Base-by-base conservation (phyloP, 2,888 invertebrate species). In the Pheosia gnoma region DNA sequence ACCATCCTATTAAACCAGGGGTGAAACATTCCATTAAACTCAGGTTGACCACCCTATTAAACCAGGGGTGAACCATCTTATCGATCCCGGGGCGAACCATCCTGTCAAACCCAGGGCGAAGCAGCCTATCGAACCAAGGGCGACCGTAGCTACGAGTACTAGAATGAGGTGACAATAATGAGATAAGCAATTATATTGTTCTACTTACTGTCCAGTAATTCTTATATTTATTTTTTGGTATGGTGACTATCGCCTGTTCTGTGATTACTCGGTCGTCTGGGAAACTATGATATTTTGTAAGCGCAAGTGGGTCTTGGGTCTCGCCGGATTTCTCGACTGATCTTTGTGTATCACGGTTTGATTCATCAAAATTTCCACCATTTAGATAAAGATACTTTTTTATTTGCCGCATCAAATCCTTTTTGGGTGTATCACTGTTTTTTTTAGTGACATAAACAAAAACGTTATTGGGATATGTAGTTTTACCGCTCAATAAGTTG, bases 161-260 rank as follows among this genome's bases (percentile, higher is more conserved):
- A 25, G 25, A 25, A 25, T 2, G 25, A 25, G 25, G 25, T 25
- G 25, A 25, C 25, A 25, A 25, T 25, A 25, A 1, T 25, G 25
- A 25, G 25, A 25, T 25, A 25, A 25, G 25, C 25, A 25, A 25
- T 25, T 25, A 25, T 2, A 25, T 25, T 25, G 25, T 25, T 25
- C 25, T 25, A 25, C 25, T 78, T 75, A 87, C 87, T 68, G 84
- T 85, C 87, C 87, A 87, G 49, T 80, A 84, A 60, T 84, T 81
- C 82, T 82, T 85, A 52, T 71, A 81, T 0, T 78, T 71, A 56
- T 82, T 80, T 0, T 56, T 0, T 0, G 79, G 77, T 4, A 45
- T 25, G 25, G 25, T n/a, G 13, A 59, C 39, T n/a, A n/a, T n/a
- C 10, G 11, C 9, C 3, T 8, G 9, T 37, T 4, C 37, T 0